These are phyloP conservation scores for Brachionus rotundiformis DNA, from an alignment of 1,140 invertebrate genomes.

Conservation along the genomic window DNA sequence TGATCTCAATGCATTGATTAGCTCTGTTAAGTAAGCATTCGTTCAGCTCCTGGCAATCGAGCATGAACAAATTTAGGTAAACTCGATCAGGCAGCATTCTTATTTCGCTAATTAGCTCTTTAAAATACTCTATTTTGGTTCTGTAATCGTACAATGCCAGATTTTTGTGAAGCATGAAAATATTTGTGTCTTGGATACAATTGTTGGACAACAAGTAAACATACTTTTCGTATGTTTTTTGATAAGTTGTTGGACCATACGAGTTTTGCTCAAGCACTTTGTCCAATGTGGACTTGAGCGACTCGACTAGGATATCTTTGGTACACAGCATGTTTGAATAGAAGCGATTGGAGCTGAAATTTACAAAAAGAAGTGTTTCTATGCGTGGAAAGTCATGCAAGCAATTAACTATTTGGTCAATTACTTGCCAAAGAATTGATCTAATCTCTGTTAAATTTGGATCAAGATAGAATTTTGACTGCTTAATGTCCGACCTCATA, in stretches of 20 bases:
- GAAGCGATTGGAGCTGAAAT: not conserved
- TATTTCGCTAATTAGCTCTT: constrained; percentile 74
- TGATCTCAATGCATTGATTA: constrained; percentile 71
- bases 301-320: not conserved
- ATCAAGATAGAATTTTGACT: not conserved
- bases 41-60: constrained; percentile 65
- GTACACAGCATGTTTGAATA: not conserved
- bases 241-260: not conserved
- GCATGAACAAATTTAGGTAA: constrained; percentile 73
- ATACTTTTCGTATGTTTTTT: not conserved
- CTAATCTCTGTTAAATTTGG: not conserved
- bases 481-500: not conserved
- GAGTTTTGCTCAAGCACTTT: not conserved
- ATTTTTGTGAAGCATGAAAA: constrained; percentile 52
- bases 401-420: not conserved
- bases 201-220: constrained; percentile 70
- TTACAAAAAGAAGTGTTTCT: not conserved
- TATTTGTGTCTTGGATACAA: constrained; percentile 70
- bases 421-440: not conserved
- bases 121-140: constrained; percentile 72
- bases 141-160: constrained; percentile 51
- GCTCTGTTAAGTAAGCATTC: not conserved
- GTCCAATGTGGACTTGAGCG: not conserved
- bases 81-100: constrained; percentile 75
- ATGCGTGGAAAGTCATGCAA: constrained; percentile 3